These are phyloP conservation scores for Montipora foliosa DNA, from an alignment of 64 coral and sea anemone genomes.

Conservation along the genomic window DNA sequence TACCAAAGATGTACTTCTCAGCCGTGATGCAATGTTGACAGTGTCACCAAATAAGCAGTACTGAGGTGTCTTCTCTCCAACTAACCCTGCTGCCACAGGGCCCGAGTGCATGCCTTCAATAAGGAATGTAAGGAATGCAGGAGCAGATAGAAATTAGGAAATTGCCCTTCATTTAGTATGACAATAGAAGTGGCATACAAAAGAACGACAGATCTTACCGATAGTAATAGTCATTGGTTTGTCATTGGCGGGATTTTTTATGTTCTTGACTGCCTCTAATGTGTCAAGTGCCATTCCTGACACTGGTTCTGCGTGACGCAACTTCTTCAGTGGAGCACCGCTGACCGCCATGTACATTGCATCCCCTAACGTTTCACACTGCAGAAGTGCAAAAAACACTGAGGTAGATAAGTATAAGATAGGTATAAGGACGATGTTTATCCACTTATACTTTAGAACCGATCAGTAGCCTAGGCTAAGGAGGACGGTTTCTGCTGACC, in stretches of 20 bases:
- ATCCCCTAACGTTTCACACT: conserved; percentile 94
- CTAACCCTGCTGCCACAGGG: conserved; percentile 77
- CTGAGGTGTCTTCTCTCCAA: conserved; percentile 86
- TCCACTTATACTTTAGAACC: too few relatives aligned
- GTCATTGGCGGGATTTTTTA: conserved; percentile 54
- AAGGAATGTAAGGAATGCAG: background rate
- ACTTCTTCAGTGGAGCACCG: conserved; percentile 76
- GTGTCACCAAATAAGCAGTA: conserved; percentile 93
- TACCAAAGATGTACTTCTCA: conserved; percentile 88
- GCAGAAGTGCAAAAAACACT: background rate
- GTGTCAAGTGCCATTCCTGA: conserved; percentile 93
- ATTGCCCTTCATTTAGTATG: too few relatives aligned
- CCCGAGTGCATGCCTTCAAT: conserved; percentile 85
- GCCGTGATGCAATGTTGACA: conserved; percentile 90
- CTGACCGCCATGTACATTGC: conserved; percentile 94
- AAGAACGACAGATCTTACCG: conserved; percentile 23
- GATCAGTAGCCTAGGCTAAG: too few relatives aligned
- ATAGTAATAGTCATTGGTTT: conserved; percentile 74
- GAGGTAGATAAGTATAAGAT: too few relatives aligned
- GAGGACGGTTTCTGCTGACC: too few relatives aligned
- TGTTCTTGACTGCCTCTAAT: conserved; percentile 49
- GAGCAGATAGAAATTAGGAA: background rate
- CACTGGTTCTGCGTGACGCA: conserved; percentile 82
- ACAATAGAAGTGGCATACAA: too few relatives aligned
- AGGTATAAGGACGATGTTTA: too few relatives aligned